Evolutionary conservation across 2,797 vertebrate species (phyloP), one percentile per base, ranked within the genome.

Genomic region (Peromyscus melanophrys): DNA sequence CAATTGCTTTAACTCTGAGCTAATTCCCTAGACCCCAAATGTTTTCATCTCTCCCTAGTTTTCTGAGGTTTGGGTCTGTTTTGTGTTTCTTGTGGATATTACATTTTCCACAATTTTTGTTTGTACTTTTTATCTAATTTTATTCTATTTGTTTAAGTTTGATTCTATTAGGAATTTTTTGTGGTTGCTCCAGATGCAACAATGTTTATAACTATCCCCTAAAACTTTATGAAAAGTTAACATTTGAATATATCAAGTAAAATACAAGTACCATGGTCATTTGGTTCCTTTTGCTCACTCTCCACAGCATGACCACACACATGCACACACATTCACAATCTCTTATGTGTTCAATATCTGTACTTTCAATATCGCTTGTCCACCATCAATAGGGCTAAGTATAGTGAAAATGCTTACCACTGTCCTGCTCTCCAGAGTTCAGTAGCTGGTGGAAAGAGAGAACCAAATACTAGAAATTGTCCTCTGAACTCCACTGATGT

Each of bases 241-340:
- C 19, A 90, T 77, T 87, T 83, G 43, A 77, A 7, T 40, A 87
- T 3, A 11, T 89, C 8, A 77, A 78, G 10, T 90, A 93, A 97
- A 95, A 84, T 87, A 6, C 17, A 75, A 29, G 34, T 65, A 40
- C 55, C 75, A 76, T 5, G 55, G 40, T 52, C 34, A 67, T 37
- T 92, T 85, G 67, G 1, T 0, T 86, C 12, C 14, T 11, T 69
- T 77, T 46, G 19, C 1, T 46, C 4, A 69, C 73, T 17, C 49
- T 80, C 78, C 40, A 52, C 29, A 8, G 43, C 69, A 29, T 63
- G 40, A 12, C 3, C 23, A 34, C 57, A 91, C 9, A 4, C 8
- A 14, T 0, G 49, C 25, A 81, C 14, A 88, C 43, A 59, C 19
- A 86, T 27, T 29, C 13, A 80, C 11, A 59, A 75, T 8, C 2